Evolutionary conservation across 2,113 vertebrate genomes (phyloP), one percentile per base, ranked within the genome.

Genomic region (Nanorana parkeri): DNA sequence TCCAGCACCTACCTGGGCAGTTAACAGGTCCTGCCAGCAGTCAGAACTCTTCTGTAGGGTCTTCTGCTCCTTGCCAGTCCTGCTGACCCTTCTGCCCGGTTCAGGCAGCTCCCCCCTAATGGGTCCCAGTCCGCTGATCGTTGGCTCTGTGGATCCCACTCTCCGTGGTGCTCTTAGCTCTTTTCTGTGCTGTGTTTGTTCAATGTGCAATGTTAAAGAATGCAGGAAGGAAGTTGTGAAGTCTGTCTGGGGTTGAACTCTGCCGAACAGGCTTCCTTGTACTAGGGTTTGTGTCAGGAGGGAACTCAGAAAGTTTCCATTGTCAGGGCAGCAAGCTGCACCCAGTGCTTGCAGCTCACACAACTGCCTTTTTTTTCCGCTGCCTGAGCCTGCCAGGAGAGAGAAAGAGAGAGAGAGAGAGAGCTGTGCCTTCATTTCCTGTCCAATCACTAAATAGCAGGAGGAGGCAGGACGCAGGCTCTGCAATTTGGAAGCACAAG

Each of bases 291-390:
- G 90, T 88, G 90, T 88, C 86, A 88, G 88, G 86, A 90, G 89
- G 92, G 89, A 92, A 90, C 89, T 87, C 23, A 85, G 86, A 92
- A 94, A 92, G 89, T 92, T 92, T 93, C 93, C 92, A 93, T 92
- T 92, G 88, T 93, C 90, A 90, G 85, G 41, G 41, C 41, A 47
- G 2, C n/a, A n/a, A 26, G 24, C 67, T 61, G 66, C 54, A n/a
- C 54, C 55, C 54, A 29, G 15, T 41, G 28, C 20, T 23, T n/a
- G 23, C 63, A 36, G 24, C 23, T 26, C 41, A 47, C 41, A 47
- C 41, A 47, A 47, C 60, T 24, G 72, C 55, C 20, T 21, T 90
- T 93, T 21, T 90, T 93, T 93, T 91, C 91, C 92, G 89, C 77
- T 58, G 72, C 26, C 56, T 60, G 29, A 29, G n/a, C 28, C 73